Evolutionary conservation across 2,797 vertebrate genomes (phyloP).

Genomic region (Melanotaenia parkinsoni): DNA sequence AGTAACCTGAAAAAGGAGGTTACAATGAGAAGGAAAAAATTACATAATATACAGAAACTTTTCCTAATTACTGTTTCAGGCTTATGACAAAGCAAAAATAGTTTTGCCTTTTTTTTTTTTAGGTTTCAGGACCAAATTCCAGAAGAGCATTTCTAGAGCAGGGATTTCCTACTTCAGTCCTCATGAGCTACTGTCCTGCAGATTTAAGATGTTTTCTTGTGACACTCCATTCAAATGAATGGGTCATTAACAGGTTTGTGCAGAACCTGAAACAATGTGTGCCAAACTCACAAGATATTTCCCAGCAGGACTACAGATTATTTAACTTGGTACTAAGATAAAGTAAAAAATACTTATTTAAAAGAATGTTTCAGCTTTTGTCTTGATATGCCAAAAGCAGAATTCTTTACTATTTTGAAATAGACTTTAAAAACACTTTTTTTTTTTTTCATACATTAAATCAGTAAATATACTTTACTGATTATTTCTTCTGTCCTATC

Average conservation of each 20-base stretch:
- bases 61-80: too few relatives aligned
- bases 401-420: too few relatives aligned
- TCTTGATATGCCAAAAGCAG: too few relatives aligned
- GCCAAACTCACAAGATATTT: neutral
- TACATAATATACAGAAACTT: neutral
- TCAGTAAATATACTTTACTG: neutral
- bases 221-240: neutral
- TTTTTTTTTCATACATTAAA: neutral
- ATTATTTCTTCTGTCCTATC: neutral
- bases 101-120: neutral
- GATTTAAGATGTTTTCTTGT: neutral
- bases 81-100: neutral
- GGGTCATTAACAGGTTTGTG: neutral
- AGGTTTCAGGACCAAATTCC: neutral
- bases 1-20: conserved; percentile 83
- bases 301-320: neutral
- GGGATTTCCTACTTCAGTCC: neutral
- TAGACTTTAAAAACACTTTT: neutral
- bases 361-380: neutral
- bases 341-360: neutral
- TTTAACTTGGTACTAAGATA: neutral
- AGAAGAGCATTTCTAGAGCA: neutral
- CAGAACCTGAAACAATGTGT: neutral
- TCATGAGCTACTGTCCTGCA: neutral
- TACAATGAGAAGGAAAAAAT: neutral